A percentile compares a stretch with the other conserved stretches of the same genome.
Evolutionary conservation across 2,797 vertebrate genomes (phyloP).

Genomic region (Eurystomus glaucurus): DNA sequence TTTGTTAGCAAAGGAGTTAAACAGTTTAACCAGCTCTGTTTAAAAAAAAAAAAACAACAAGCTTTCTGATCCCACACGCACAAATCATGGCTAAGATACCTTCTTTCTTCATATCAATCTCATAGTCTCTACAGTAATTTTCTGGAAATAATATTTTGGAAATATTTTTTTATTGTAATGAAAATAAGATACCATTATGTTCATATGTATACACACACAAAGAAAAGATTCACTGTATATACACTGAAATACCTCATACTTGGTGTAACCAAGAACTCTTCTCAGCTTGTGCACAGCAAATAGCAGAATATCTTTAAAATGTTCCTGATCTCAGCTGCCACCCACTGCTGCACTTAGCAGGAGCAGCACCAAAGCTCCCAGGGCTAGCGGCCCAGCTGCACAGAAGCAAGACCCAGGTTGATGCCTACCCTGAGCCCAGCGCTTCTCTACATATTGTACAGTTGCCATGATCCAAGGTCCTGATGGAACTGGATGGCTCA

Average conservation of each 20-base stretch:
- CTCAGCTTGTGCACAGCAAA: background rate
- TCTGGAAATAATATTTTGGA: constrained; percentile 28
- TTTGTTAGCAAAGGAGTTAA: background rate
- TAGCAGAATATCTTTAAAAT: background rate
- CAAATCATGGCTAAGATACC: background rate
- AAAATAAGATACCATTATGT: constrained; percentile 54
- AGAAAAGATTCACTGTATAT: constrained; percentile 30
- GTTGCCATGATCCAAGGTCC: background rate
- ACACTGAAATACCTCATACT: constrained; percentile 41
- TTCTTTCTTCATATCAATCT: background rate
- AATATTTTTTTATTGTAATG: constrained; percentile 71
- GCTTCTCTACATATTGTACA: accelerated
- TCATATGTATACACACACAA: background rate
- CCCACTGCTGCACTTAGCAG: background rate
- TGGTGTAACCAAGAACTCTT: background rate
- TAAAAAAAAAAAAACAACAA: background rate
- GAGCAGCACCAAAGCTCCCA: background rate
- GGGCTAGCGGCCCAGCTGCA: background rate
- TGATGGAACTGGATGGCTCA: background rate
- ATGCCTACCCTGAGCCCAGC: background rate
- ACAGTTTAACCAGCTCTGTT: background rate
- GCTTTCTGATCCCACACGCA: background rate
- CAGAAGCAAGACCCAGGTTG: background rate
- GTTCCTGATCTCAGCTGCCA: background rate
- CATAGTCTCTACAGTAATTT: background rate